phyloP scores from a whole-genome alignment of 2,797 vertebrate species.

The Phalanger gymnotis region DNA sequence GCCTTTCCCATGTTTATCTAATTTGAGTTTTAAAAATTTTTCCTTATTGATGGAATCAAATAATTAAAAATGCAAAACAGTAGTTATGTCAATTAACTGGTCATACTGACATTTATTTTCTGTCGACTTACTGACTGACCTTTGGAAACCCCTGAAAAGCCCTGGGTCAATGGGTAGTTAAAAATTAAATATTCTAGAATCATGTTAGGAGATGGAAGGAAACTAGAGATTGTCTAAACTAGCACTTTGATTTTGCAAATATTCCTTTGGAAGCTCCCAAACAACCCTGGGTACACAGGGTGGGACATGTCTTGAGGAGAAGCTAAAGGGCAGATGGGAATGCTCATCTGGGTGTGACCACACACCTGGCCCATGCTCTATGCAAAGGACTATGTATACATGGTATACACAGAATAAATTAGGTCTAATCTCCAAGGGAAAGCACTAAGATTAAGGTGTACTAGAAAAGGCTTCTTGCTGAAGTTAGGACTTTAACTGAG shows the following conservation, averaged over 20 bases:
- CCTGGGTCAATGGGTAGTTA: not conserved
- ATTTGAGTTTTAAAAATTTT: not conserved
- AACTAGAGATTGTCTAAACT: not conserved
- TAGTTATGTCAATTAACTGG: not conserved
- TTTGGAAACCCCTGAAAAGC: not conserved
- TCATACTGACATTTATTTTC: not conserved
- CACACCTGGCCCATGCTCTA: not conserved
- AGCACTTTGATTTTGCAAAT: not conserved
- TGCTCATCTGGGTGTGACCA: not conserved
- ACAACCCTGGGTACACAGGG: not conserved
- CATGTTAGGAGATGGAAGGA: not conserved
- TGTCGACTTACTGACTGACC: not conserved
- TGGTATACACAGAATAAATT: not conserved
- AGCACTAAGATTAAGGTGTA: not conserved
- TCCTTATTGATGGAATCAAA: not conserved
- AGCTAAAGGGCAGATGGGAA: not conserved
- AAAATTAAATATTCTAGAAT: not conserved
- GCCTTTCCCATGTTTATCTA: not conserved
- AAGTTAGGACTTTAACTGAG: not conserved
- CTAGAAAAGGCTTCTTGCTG: not conserved
- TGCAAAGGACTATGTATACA: not conserved
- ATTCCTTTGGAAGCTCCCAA: not conserved
- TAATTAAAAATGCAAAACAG: not conserved
- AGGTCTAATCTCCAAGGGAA: not conserved
- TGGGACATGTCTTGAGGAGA: not conserved